Base-by-base conservation (phyloP, 2,113 vertebrate genomes). In the Epinephelus cyanopodus region DNA sequence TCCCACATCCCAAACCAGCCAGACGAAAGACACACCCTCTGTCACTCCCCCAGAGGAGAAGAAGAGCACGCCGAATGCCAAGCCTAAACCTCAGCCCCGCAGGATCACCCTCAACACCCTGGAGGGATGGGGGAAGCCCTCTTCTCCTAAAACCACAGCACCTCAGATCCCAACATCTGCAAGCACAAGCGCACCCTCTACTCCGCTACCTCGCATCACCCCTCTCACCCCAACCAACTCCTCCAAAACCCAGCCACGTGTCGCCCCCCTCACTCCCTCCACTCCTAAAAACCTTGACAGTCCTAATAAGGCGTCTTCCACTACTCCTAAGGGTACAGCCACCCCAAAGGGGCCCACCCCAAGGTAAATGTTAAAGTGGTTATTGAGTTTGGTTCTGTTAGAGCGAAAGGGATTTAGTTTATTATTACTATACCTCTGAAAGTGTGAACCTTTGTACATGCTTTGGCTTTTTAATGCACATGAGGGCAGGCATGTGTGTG, bases 41-140 rank as follows among this genome's bases (percentile, higher is more conserved):
- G 93, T 84, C 37, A 18, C 87, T 23, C 62, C 82, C 7, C 75
- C 82, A 1, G 96, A 97, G 5, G 97, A 98, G 61, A 96, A 92
- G 90, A 96, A 88, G 37, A 75, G 69, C 65, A 92, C 81, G 12
- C 95, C 95, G 19, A 57, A 50, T 50, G 91, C 83, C 17, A 97
- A 95, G 90, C 85, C 67, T 3, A 96, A 95, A 67, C 68, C 88
- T 57, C 97, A 95, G 23, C 92, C 97, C 52, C 96, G 97, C 12
- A 97, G 98, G 86, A 95, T 99, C 89, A 96, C 97, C 19, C 95
- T 99, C 66, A 97, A 97, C 92, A 98, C 98, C 0, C 87, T 99
- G 57, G 96, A 99, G 87, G 93, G 95, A n/a, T 98, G 97, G 96
- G 97, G 97, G 87, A 98, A 96, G 90, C 91, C 95, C 17, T 81